Base-by-base conservation (phyloP, 1,140 invertebrate genomes). In the Zaprionus taronus region DNA sequence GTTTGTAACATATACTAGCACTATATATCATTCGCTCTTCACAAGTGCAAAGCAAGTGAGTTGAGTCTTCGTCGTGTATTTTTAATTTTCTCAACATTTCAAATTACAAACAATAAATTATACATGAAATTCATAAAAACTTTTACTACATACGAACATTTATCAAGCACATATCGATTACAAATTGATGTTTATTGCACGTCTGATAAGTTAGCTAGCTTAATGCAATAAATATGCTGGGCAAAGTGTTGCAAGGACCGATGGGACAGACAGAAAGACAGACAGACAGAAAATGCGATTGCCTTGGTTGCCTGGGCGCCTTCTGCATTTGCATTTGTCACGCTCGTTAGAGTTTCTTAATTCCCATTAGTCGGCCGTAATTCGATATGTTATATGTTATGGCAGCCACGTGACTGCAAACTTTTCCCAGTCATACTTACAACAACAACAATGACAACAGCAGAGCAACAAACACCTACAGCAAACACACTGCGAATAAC, bases 381-480 rank as follows among this genome's bases (percentile, higher is more conserved):
- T 78, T 66, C 53, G 81, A 83, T 83, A 84, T 84, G 73, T 61
- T 81, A 84, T 81, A 84, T 84, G 73, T 61, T 81, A 84, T 81
- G 78, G 71, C 69, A 74, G 62, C 20, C 73, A 81, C 81, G 81
- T 83, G 81, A 83, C 81, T 77, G 22, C 55, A 72, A 84, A 84
- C 24, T 55, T 51, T 24, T 38, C 36, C 24, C 17, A 55, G 47
- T 68, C 38, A 57, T 22, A 56, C 49, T 47, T 63, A 70, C 69
- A 56, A 41, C 41, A 62, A 28, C 55, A 56, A n/a, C 12, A 20
- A 20, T 4, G 20, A 12, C 38, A 65, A 34, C 12, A 41, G 15
- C 47, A 28, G 28, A 17, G 41, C 41, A 47, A 51, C n/a, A 47
- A 51, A 53, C 17, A 11, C 14, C 60, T 53, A 44, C 56, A 53